phyloP scores from a whole-genome alignment of 1,140 invertebrate species.

The Temnothorax longispinosus region DNA sequence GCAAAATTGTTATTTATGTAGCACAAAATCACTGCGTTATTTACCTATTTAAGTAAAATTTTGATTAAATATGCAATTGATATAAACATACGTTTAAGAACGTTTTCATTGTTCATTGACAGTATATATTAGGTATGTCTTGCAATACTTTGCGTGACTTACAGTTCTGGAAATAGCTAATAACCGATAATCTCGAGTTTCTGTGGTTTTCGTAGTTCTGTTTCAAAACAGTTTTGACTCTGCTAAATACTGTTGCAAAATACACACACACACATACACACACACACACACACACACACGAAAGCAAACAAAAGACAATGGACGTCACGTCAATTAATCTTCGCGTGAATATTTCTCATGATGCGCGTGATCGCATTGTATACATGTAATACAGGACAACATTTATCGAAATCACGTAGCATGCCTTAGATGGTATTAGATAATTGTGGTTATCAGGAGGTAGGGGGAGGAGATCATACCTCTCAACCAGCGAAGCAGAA shows the following conservation, averaged over 20 bases:
- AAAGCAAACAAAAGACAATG: not conserved
- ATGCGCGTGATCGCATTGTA: not conserved
- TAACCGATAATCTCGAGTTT: not conserved
- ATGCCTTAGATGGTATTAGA: not conserved
- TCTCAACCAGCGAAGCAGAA: constrained; percentile 92
- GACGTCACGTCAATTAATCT: not conserved
- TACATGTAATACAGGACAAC: not conserved
- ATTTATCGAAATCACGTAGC: not conserved
- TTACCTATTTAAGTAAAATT: not conserved
- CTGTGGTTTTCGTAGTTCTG: not conserved
- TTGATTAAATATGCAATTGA: not conserved
- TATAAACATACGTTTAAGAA: not conserved
- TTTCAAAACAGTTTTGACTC: constrained; percentile 40
- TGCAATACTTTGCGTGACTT: not conserved
- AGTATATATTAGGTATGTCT: not conserved
- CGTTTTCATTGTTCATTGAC: not conserved
- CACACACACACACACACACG: no score
- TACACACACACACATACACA: no score
- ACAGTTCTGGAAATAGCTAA: not conserved
- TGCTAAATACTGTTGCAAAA: not conserved
- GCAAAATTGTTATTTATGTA: not conserved
- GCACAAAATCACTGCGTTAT: not conserved
- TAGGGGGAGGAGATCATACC: constrained; percentile 86
- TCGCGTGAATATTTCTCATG: not conserved
- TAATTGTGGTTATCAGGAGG: constrained; percentile 4